A percentile compares a stretch with the other conserved stretches of the same genome.
These are phyloP conservation scores for Mus spicilegus DNA, from an alignment of 2,113 vertebrate genomes.

Conservation along the genomic window DNA sequence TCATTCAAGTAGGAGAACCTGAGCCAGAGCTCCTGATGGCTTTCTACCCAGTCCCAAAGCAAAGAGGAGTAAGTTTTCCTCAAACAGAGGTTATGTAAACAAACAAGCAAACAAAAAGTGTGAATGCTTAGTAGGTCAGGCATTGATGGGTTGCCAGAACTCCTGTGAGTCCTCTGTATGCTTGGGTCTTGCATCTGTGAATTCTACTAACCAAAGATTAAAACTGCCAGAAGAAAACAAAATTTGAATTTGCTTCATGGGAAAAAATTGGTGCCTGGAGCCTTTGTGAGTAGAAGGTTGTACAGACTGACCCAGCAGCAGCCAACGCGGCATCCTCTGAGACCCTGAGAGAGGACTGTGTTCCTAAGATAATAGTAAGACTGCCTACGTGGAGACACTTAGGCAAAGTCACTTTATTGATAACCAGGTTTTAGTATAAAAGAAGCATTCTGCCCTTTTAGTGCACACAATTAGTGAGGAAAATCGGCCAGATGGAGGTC, in stretches of 20 bases:
- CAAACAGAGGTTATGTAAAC: background rate
- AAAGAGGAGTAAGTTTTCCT: background rate
- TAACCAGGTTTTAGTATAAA: background rate
- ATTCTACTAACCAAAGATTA: background rate
- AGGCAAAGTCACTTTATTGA: background rate
- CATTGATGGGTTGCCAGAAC: background rate
- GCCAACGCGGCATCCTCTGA: background rate
- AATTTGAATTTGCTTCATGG: background rate
- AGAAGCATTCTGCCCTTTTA: background rate
- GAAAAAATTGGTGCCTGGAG: background rate
- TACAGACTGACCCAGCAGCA: rapidly evolving
- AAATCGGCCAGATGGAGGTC: background rate
- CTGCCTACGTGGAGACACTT: background rate
- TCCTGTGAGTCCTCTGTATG: background rate
- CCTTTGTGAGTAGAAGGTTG: background rate
- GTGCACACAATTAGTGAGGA: background rate
- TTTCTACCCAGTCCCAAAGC: background rate
- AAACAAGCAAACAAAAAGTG: no score
- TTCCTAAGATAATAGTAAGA: constrained; percentile 34
- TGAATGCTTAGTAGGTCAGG: background rate
- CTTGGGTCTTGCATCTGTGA: background rate
- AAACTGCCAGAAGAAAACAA: background rate
- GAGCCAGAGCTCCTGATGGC: background rate
- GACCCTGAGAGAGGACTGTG: background rate
- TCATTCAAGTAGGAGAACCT: background rate